Conservation (phyloP, 2,888 invertebrate genomes). For the Orthosia cruda region DNA sequence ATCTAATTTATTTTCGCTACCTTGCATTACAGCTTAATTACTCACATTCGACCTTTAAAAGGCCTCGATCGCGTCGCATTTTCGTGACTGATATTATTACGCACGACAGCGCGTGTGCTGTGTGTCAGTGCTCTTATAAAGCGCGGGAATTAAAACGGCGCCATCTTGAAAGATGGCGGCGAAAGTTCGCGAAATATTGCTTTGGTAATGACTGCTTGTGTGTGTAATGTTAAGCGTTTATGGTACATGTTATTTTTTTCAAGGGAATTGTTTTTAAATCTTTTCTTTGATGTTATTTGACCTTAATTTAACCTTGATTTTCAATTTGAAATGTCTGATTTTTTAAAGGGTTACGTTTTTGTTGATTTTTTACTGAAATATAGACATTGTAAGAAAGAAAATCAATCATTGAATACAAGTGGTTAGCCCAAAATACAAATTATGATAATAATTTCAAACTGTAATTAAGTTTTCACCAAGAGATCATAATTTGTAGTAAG, state of each 20-base stretch:
- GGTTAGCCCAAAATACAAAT: no score
- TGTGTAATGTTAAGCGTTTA: constrained; percentile 68
- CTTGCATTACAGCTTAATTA: constrained; percentile 51
- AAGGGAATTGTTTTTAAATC: neutral
- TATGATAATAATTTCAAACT: neutral
- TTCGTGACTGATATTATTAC: constrained; percentile 61
- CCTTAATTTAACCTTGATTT: neutral
- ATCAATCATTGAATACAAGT: no score
- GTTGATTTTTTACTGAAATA: no score
- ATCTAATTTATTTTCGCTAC: constrained; percentile 59
- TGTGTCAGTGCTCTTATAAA: constrained; percentile 62
- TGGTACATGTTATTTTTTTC: constrained; percentile 16
- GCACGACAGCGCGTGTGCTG: constrained; percentile 46
- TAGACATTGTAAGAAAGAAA: no score
- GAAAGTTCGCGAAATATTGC: constrained; percentile 80
- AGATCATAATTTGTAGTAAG: neutral
- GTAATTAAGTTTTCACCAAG: neutral
- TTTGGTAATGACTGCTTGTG: constrained; percentile 77
- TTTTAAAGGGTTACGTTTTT: no score
- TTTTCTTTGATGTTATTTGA: neutral
- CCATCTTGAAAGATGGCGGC: constrained; percentile 72
- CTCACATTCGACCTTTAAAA: constrained; percentile 61
- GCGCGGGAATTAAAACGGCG: constrained; percentile 80
- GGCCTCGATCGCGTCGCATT: constrained; percentile 52
- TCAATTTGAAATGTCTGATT: no score